Evolutionary conservation across 2,888 invertebrate species (phyloP), one percentile per base, ranked within the genome.

Genomic region (Beris morrisii): DNA sequence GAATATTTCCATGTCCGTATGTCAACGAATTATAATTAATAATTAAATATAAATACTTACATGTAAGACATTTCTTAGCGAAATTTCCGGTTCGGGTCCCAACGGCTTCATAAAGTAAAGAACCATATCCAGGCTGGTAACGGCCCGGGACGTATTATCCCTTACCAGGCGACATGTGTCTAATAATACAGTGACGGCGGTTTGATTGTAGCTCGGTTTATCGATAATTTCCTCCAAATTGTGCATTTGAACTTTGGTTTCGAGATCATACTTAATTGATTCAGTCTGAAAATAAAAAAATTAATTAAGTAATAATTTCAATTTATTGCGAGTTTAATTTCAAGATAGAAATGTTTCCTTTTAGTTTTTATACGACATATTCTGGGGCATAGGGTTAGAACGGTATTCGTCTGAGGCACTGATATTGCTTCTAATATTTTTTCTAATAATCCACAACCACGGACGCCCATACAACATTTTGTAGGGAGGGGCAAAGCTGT

Each of bases 191-290:
- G 87, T 88, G 52, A 91, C 84, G 59, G 90, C 88, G 0, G 92
- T 91, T 78, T 89, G 88, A 81, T 93, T 92, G 73, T 87, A 85
- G 56, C 89, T 87, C n/a, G 89, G 88, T 71, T 86, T 87, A 80
- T 92, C 91, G 75, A 92, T 86, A 64, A 88, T 87, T 75, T 91
- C 90, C 66, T 87, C 86, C 64, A 93, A 81, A 15, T 88, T 85
- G 1, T 86, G 87, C 64, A 91, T 81, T 44, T 89, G 87, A 30
- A 86, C 84, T 74, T 90, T 85, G 5, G 88, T 86, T 67, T 89
- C 86, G 79, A 93, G 85, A 73, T 90, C 90, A 72, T 85, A 83
- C 76, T 91, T 91, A 70, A 93, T 87, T 71, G 87, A 87, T 74
- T 87, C 87, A 69, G 92, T 92, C 89, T 90, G 83, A 0, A 78